A percentile compares a stretch with the other conserved stretches of the same genome.
phyloP scores from a whole-genome alignment of 2,888 invertebrate genomes.

The Brenthis hecate region DNA sequence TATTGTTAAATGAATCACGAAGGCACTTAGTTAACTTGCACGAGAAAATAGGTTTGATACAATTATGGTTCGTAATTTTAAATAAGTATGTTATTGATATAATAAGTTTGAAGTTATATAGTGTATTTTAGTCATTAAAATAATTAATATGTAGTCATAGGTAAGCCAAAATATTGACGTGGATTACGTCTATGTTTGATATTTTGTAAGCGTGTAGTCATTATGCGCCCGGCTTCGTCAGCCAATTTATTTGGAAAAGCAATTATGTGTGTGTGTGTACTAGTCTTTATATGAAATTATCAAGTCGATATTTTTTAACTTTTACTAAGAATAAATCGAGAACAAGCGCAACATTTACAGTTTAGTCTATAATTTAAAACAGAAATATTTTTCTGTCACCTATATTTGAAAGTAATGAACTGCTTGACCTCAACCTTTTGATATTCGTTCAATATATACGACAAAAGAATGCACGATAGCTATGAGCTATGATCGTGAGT shows the following conservation, averaged over 20 bases:
- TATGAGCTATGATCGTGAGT: constrained; percentile 56
- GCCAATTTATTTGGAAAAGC: too few relatives aligned
- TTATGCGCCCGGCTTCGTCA: constrained; percentile 15
- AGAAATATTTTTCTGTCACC: constrained; percentile 44
- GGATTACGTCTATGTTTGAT: constrained; percentile 41
- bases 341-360: constrained; percentile 31
- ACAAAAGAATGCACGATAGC: constrained; percentile 57
- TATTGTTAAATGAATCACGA: constrained; percentile 8
- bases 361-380: constrained; percentile 36
- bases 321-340: constrained; percentile 25
- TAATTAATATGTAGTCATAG: constrained; percentile 41
- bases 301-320: too few relatives aligned
- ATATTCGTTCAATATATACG: constrained; percentile 52
- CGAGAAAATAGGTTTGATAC: constrained; percentile 60
- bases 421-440: constrained; percentile 54
- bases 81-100: constrained; percentile 70
- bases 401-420: constrained; percentile 48
- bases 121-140: constrained; percentile 55
- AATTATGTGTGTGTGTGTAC: too few relatives aligned
- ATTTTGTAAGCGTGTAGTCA: constrained; percentile 50
- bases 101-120: constrained; percentile 58
- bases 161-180: constrained; percentile 42
- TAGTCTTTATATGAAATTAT: too few relatives aligned
- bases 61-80: constrained; percentile 57
- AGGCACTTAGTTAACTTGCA: constrained; percentile 38